These are phyloP conservation scores for Gisinianus flammeolus DNA, from an alignment of 2,888 invertebrate genomes.

Conservation along the genomic window DNA sequence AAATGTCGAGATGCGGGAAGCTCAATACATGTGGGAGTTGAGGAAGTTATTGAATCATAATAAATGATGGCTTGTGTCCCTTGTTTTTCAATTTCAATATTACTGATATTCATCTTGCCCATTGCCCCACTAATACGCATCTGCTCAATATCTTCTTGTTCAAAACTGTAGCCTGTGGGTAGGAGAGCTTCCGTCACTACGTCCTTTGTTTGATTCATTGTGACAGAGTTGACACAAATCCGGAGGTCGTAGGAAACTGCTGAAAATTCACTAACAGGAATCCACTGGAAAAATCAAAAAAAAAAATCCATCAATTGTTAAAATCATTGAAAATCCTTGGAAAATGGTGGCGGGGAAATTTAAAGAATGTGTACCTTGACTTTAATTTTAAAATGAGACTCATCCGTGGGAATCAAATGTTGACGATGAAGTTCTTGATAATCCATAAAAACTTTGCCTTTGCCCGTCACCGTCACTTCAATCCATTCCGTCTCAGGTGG, in stretches of 20 bases:
- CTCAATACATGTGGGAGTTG: neutral
- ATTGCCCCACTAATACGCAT: neutral
- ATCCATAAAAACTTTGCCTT: conserved; percentile 4
- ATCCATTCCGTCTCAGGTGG: neutral
- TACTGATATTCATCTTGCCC: conserved; percentile 62
- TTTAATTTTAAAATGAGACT: conserved; percentile 5
- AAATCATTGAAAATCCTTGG: neutral
- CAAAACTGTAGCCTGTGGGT: conserved; percentile 23
- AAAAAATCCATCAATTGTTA: neutral
- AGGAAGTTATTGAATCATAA: conserved; percentile 55
- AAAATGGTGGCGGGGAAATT: neutral
- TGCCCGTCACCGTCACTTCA: neutral
- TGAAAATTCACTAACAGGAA: neutral
- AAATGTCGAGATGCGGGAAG: neutral
- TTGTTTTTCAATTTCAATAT: conserved; percentile 61
- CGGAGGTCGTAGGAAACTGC: neutral
- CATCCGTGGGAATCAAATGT: neutral
- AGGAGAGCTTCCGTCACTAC: neutral
- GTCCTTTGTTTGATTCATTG: neutral
- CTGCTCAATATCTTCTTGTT: neutral
- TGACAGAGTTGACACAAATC: neutral
- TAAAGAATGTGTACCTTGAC: too few species aligned
- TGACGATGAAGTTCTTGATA: neutral
- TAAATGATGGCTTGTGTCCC: conserved; percentile 66
- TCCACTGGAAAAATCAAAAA: neutral